Evolutionary conservation across 2,888 invertebrate genomes (phyloP).

Genomic region (Netelia inedita): DNA sequence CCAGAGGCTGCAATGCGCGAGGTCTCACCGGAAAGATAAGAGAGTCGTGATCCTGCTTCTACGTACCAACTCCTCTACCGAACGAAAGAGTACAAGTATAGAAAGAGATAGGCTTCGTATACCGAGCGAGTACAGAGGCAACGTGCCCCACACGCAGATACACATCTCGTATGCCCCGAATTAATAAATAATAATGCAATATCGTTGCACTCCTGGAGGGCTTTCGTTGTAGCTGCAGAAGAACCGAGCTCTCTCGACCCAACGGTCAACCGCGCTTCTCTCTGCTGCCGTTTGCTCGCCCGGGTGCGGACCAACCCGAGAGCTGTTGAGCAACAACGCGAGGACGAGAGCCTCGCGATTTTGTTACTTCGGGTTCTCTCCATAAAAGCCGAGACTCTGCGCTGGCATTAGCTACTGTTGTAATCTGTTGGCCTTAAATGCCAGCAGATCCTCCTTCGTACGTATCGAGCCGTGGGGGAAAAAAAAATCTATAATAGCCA

Average conservation of each 20-base stretch:
- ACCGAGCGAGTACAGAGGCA: conserved; percentile 71
- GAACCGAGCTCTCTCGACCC: conserved; percentile 62
- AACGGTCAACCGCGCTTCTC: conserved; percentile 64
- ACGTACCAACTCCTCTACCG: conserved; percentile 47
- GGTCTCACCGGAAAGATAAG: conserved; percentile 79
- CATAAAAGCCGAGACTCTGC: conserved; percentile 35
- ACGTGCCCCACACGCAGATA: conserved; percentile 79
- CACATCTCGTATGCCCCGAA: conserved; percentile 83
- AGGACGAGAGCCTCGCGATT: background rate
- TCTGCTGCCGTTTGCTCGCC: no score
- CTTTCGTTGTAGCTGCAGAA: conserved; percentile 34
- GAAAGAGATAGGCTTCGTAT: background rate
- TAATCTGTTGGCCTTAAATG: conserved; percentile 31
- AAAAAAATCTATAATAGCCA: no score
- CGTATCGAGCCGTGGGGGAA: background rate
- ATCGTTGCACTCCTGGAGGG: conserved; percentile 75
- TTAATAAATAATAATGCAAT: conserved; percentile 85
- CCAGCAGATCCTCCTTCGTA: conserved; percentile 14
- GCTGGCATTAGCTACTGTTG: conserved; percentile 49
- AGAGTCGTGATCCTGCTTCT: conserved; percentile 82
- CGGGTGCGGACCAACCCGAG: no score
- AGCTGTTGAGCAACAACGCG: no score
- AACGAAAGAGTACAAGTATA: conserved; percentile 37
- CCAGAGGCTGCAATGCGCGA: conserved; percentile 66
- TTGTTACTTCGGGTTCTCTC: conserved; percentile 31